These are phyloP conservation scores for Pangasius djambal DNA, from an alignment of 2,797 vertebrate species.

Conservation along the genomic window DNA sequence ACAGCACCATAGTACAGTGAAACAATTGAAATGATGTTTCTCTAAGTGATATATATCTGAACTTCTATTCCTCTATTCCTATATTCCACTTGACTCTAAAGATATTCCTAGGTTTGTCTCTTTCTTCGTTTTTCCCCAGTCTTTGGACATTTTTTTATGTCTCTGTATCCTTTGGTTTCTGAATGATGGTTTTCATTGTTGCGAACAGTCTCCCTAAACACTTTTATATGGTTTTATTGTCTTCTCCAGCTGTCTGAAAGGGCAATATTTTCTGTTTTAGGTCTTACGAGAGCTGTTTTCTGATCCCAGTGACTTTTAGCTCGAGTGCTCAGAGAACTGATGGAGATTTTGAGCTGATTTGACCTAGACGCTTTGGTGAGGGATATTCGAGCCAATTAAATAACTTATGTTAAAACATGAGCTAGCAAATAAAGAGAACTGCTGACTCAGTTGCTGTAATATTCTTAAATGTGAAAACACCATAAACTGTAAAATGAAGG, in stretches of 20 bases:
- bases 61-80: not conserved
- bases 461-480: not conserved
- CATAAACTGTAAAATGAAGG: not conserved
- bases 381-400: not conserved
- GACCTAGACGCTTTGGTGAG: not conserved
- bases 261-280: not conserved
- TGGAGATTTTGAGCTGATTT: not conserved
- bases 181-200: not conserved
- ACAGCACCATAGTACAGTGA: not conserved
- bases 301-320: not conserved
- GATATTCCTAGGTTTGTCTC: not conserved
- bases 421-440: not conserved
- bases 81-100: not conserved
- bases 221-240: not conserved
- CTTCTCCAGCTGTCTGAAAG: slow-evolving; percentile 5
- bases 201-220: not conserved
- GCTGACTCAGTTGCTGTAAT: not conserved
- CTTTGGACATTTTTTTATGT: not conserved
- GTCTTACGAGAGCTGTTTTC: not conserved
- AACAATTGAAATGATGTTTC: not conserved
- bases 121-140: not conserved
- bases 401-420: not conserved
- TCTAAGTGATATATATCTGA: not conserved
- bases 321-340: not conserved
- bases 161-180: not conserved